These are phyloP conservation scores for Malurus leucopterus DNA, from an alignment of 2,797 vertebrate species.

Conservation along the genomic window DNA sequence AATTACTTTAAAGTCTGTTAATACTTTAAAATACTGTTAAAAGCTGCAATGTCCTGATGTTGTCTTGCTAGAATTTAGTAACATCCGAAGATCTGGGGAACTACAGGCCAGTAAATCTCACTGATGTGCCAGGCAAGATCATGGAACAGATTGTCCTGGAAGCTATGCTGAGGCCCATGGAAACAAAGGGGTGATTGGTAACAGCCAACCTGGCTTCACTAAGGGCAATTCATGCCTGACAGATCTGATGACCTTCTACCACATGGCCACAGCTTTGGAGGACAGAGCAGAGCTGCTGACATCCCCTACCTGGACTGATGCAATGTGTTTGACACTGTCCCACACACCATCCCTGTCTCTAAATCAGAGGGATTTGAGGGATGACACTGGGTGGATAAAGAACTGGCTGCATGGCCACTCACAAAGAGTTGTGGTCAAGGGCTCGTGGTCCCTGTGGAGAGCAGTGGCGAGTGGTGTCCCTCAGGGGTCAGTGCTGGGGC, in stretches of 20 bases:
- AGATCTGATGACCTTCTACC: background rate
- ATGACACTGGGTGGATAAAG: background rate
- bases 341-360: too few species aligned
- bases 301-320: background rate
- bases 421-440: background rate
- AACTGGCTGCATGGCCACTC: background rate
- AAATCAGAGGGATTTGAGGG: background rate
- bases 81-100: background rate
- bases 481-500: background rate
- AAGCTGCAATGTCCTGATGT: background rate
- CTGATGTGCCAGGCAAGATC: background rate
- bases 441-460: background rate
- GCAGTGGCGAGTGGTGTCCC: background rate
- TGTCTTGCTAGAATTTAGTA: background rate
- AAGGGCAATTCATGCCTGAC: background rate
- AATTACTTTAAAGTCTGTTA: background rate
- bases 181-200: background rate
- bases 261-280: fast-evolving
- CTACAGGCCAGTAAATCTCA: background rate
- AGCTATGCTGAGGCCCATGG: background rate
- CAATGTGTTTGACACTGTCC: background rate
- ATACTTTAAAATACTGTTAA: too few species aligned
- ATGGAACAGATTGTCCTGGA: background rate
- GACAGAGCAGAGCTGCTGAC: background rate
- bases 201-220: background rate